Evolutionary conservation across 2,797 vertebrate species (phyloP).

Genomic region (Sebastes kiyomatsui): DNA sequence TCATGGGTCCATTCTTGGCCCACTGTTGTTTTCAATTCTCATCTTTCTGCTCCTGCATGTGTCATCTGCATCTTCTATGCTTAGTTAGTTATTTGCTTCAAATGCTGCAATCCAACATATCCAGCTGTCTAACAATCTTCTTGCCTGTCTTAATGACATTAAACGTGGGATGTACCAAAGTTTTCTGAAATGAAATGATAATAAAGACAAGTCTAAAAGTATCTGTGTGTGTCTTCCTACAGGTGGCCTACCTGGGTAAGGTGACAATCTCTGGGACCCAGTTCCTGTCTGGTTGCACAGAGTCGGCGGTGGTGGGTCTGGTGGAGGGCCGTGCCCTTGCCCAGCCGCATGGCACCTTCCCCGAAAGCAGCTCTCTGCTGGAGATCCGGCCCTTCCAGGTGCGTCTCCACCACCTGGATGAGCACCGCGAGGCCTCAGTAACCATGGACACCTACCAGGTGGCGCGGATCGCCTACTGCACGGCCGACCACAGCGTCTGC

Average conservation of each 20-base stretch:
- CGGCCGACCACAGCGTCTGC: slow-evolving; percentile 94
- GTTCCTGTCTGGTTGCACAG: slow-evolving; percentile 96
- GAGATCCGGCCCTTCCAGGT: slow-evolving; percentile 99
- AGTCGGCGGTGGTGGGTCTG: slow-evolving; percentile 93
- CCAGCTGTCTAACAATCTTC: no score
- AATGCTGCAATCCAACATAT: no score
- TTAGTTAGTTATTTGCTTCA: no score
- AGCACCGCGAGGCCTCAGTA: slow-evolving; percentile 89
- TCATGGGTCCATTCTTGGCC: no score
- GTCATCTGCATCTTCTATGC: no score
- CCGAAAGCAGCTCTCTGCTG: slow-evolving; percentile 85
- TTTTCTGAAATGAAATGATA: no score
- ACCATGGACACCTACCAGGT: slow-evolving; percentile 99
- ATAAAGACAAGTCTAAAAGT: background rate
- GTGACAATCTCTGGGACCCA: slow-evolving; percentile 93
- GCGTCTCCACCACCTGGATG: slow-evolving; percentile 94
- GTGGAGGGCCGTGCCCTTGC: slow-evolving; percentile 86
- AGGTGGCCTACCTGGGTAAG: slow-evolving; percentile 97
- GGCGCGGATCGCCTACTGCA: slow-evolving; percentile 98
- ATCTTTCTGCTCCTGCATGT: no score
- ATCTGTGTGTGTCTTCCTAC: slow-evolving; percentile 59
- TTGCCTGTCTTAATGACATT: no score
- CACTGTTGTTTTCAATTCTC: no score
- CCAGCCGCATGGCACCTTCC: slow-evolving; percentile 84
- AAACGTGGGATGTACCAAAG: no score